Conservation (phyloP, 2,113 vertebrate genomes). For the Narcine bancroftii region DNA sequence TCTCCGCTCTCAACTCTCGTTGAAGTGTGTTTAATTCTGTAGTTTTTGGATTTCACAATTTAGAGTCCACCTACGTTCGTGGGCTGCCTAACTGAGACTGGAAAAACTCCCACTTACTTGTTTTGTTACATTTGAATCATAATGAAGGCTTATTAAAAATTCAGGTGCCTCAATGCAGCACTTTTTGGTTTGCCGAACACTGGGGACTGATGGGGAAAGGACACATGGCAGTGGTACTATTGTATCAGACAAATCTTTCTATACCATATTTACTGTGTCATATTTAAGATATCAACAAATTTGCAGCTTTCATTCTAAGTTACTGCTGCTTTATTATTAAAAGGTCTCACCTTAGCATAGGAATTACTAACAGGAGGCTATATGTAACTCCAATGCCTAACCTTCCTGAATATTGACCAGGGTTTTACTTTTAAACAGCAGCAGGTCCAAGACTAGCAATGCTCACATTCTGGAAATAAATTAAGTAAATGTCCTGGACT, state of each 20-base stretch:
- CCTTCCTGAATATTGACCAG: background rate
- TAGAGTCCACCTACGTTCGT: slow-evolving; percentile 18
- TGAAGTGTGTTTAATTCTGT: slow-evolving; percentile 13
- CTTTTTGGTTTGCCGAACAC: background rate
- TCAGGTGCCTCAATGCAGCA: background rate
- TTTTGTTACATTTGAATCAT: slow-evolving; percentile 29
- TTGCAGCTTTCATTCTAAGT: background rate
- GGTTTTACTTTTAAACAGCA: no score
- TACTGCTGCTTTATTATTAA: background rate
- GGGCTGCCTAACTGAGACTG: slow-evolving; percentile 6
- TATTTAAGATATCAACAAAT: background rate
- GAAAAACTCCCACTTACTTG: slow-evolving; percentile 20
- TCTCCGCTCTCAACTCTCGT: background rate
- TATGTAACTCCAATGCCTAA: background rate
- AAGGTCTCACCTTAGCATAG: background rate
- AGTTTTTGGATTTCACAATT: background rate
- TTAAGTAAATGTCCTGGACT: no score
- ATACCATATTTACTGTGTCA: background rate
- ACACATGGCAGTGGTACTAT: background rate
- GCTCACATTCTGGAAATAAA: no score
- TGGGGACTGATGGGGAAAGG: slow-evolving; percentile 17
- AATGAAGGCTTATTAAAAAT: slow-evolving; percentile 27
- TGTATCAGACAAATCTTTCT: background rate
- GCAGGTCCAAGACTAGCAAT: no score
- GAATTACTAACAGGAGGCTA: background rate